Base-by-base conservation (phyloP, 2,888 invertebrate genomes). In the Cheilosia soror region DNA sequence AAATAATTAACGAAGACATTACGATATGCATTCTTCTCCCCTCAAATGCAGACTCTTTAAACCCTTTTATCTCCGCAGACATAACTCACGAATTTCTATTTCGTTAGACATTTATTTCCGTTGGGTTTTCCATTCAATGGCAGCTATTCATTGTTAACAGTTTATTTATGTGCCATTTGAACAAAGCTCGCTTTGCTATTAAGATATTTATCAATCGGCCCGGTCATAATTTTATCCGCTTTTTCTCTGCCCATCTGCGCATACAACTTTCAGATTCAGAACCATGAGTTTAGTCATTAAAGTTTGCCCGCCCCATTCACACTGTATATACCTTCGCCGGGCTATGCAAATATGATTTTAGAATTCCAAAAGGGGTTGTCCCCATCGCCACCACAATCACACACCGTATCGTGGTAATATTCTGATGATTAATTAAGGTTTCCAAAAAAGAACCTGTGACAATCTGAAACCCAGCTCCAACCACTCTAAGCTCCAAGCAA, bases 341-440 rank as follows among this genome's bases (percentile, higher is more conserved):
- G 2, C 15, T 37, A 68, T 27, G 72, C 55, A 73, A 78, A 77
- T 62, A 72, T 72, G 53, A 57, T 49, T 66, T 73, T 49, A 53
- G 44, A 69, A 75, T 75, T 84, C 69, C 9, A 29, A 71, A 71
- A 83, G 57, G 63, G 60, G 71, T 63, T 75, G 25, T 40, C 68
- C 57, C 47, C 7, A 44, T 9, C 27, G 51, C 5, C 62, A 7
- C 13, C 15, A 9, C 55, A 75, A 15, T 27, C 44, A 27, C 31
- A 27, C 51, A 47, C 51, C 44, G 66, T 49, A 47, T 6, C 25
- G 55, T 40, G 57, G 55, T 37, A 65, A 31, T 72, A 55, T 51
- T 47, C 29, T 20, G 65, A 68, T 81, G 81, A 85, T 81, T 81
- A 71, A 81, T 85, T 49, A 49, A 25, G 57, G 49, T 51, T 72